Conservation (phyloP, 2,113 vertebrate species). For the Anguilla rostrata region DNA sequence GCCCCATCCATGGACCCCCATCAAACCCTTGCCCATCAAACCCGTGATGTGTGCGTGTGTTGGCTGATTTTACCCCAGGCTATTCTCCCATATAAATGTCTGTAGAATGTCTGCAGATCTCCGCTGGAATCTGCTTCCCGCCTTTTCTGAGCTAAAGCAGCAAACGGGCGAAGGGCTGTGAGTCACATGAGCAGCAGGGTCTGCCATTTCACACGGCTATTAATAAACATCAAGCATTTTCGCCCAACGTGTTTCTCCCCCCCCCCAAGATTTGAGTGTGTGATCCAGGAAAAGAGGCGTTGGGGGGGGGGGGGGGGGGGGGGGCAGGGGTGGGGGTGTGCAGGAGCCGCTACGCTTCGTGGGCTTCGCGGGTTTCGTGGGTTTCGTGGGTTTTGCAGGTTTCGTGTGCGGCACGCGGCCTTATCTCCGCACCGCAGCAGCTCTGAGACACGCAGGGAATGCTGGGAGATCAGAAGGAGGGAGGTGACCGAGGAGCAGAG, state of each 20-base stretch:
- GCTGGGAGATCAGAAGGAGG: neutral
- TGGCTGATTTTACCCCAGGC: neutral
- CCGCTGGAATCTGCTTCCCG: neutral
- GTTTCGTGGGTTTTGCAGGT: neutral
- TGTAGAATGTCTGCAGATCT: neutral
- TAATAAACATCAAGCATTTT: neutral
- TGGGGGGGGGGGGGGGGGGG: neutral
- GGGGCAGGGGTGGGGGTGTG: neutral
- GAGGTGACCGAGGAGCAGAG: neutral
- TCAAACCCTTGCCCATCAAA: no score
- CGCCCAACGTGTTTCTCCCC: neutral
- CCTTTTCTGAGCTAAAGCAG: neutral
- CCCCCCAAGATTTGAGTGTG: neutral
- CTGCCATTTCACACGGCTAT: neutral
- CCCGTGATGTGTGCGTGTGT: neutral
- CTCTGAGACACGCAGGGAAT: neutral
- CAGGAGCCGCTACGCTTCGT: neutral
- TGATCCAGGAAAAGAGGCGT: neutral
- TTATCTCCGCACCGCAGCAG: neutral
- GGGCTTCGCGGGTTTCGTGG: neutral
- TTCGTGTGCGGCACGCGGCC: neutral
- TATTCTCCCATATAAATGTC: neutral
- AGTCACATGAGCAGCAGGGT: neutral
- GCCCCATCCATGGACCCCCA: no score
- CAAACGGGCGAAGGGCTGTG: neutral